Percentiles rank a stretch among this genome's conserved stretches.
These are phyloP conservation scores for Dasyprocta punctata DNA, from an alignment of 2,113 vertebrate genomes.

Conservation along the genomic window DNA sequence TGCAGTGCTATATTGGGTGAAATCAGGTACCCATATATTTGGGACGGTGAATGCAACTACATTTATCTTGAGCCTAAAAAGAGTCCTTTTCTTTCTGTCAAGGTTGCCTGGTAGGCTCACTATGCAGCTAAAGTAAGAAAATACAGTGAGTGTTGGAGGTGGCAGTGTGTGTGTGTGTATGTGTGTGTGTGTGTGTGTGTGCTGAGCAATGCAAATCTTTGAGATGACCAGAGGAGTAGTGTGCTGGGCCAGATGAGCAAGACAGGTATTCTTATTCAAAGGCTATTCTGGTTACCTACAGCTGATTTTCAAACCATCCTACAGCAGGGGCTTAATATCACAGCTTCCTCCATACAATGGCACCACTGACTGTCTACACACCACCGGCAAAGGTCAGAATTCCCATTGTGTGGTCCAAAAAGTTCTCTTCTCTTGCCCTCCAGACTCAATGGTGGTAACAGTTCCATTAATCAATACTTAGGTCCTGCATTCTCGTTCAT, in stretches of 20 bases:
- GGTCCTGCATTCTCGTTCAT: not conserved
- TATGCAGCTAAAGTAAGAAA: not conserved
- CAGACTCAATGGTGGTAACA: not conserved
- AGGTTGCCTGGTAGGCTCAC: not conserved
- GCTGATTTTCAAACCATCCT: not conserved
- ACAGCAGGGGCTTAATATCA: not conserved
- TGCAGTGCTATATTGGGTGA: not conserved
- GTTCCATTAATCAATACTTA: not conserved
- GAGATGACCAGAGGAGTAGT: not conserved
- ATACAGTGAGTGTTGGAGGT: not conserved
- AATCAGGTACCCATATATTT: not conserved
- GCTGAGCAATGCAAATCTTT: not conserved
- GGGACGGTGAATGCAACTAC: not conserved
- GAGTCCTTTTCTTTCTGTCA: not conserved
- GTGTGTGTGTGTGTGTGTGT: not conserved
- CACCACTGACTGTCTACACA: not conserved
- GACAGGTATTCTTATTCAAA: slow-evolving; percentile 27
- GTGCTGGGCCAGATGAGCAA: not conserved
- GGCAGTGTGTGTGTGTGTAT: not conserved
- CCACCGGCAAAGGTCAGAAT: not conserved
- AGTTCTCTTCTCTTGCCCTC: not conserved
- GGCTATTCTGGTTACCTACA: not conserved
- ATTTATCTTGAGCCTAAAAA: not conserved
- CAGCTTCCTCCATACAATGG: not conserved
- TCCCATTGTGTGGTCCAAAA: not conserved